These are phyloP conservation scores for Vulpes ferrilata DNA, from an alignment of 2,113 vertebrate species.

Conservation along the genomic window DNA sequence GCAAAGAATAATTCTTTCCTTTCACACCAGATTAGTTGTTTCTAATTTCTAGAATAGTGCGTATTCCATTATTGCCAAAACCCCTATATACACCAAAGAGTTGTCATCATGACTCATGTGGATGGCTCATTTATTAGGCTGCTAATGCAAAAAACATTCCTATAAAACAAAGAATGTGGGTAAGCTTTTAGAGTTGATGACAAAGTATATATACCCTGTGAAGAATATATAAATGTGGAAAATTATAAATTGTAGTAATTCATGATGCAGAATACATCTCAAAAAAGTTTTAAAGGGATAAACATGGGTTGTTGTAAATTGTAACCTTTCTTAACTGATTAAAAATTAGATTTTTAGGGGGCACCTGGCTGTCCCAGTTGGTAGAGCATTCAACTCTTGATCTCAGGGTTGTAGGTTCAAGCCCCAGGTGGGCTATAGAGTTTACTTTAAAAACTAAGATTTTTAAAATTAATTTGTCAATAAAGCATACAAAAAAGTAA, in stretches of 20 bases:
- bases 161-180: constrained; percentile 30
- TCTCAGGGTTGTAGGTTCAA: background rate
- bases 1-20: background rate
- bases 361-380: background rate
- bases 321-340: background rate
- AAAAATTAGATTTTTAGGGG: constrained; percentile 12
- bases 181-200: background rate
- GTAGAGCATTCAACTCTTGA: background rate
- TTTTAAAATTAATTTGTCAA: constrained; percentile 33
- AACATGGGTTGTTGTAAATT: background rate
- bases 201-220: background rate
- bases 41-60: background rate
- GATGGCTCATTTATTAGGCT: background rate
- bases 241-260: background rate
- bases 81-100: background rate
- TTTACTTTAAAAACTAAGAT: background rate
- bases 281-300: background rate
- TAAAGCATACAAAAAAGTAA: constrained; percentile 29
- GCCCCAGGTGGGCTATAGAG: background rate
- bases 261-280: background rate
- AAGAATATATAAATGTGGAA: background rate
- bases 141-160: constrained; percentile 4
- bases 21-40: background rate
- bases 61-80: background rate
- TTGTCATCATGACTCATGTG: background rate